Conservation (phyloP, 2,797 vertebrate genomes). For the Rhinatrema bivittatum region DNA sequence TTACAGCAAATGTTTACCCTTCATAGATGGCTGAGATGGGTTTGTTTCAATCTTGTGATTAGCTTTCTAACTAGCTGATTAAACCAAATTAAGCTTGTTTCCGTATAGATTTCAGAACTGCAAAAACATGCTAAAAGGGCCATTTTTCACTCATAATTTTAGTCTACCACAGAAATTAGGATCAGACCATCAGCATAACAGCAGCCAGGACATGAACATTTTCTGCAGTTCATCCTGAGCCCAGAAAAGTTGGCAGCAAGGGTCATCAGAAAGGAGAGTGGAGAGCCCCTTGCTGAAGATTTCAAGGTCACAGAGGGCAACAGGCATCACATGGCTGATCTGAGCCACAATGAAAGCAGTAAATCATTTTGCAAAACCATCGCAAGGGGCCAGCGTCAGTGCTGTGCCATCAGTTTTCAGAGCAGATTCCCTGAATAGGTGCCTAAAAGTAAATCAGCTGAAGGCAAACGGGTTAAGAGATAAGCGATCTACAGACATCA, state of each 20-base stretch:
- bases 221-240: background rate
- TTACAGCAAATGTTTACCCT: slow-evolving; percentile 10
- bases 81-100: slow-evolving; percentile 8
- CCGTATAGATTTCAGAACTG: slow-evolving; percentile 2
- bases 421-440: no score
- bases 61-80: background rate
- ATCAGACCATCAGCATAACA: background rate
- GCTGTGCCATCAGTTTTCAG: no score
- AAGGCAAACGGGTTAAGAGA: no score
- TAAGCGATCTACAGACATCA: no score
- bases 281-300: background rate
- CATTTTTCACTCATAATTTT: background rate
- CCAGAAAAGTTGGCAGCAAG: background rate
- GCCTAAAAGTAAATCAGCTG: no score
- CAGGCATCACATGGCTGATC: rapidly evolving
- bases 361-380: no score
- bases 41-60: slow-evolving; percentile 18
- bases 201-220: background rate
- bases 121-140: background rate
- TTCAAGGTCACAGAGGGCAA: background rate
- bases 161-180: background rate
- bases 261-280: background rate
- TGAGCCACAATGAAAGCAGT: no score
- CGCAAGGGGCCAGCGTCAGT: no score
- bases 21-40: background rate